phyloP scores from a whole-genome alignment of 2,888 invertebrate species.

The Tenthredo notha region DNA sequence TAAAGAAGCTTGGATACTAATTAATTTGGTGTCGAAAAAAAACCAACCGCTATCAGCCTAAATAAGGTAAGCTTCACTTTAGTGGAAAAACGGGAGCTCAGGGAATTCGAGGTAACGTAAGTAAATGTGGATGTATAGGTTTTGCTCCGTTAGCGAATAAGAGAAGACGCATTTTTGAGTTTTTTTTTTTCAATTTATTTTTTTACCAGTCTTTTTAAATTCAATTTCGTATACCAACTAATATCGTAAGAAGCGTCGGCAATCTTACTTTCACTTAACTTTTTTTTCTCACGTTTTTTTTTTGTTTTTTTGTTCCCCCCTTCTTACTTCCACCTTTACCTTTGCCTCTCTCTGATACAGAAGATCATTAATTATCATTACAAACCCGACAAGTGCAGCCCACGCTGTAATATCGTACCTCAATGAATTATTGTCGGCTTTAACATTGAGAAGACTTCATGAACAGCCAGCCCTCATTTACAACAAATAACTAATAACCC shows the following conservation, averaged over 20 bases:
- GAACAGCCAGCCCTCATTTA: conserved; percentile 21
- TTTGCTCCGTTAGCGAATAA: background rate
- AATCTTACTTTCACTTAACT: conserved; percentile 31
- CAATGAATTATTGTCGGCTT: conserved; percentile 33
- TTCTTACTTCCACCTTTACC: background rate
- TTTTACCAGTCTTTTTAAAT: background rate
- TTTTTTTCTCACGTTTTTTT: background rate
- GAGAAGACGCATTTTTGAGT: background rate
- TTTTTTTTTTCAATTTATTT: background rate
- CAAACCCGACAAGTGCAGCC: conserved; percentile 30
- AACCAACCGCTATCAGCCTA: background rate
- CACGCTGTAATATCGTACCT: conserved; percentile 30
- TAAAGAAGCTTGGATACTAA: conserved; percentile 6
- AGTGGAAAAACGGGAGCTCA: background rate
- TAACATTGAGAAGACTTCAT: conserved; percentile 21
- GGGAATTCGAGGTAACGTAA: background rate
- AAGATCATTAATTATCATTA: conserved; percentile 47
- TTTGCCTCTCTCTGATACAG: background rate
- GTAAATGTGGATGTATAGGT: conserved; percentile 5
- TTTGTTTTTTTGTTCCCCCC: too few relatives aligned
- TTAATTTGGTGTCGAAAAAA: background rate
- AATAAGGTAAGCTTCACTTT: conserved; percentile 19
- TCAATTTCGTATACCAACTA: conserved; percentile 21
- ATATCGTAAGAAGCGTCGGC: conserved; percentile 35
- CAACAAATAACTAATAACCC: background rate